A percentile compares a stretch with the other conserved stretches of the same genome.
These are phyloP conservation scores for Tapirus indicus DNA, from an alignment of 2,797 vertebrate species.

Conservation along the genomic window DNA sequence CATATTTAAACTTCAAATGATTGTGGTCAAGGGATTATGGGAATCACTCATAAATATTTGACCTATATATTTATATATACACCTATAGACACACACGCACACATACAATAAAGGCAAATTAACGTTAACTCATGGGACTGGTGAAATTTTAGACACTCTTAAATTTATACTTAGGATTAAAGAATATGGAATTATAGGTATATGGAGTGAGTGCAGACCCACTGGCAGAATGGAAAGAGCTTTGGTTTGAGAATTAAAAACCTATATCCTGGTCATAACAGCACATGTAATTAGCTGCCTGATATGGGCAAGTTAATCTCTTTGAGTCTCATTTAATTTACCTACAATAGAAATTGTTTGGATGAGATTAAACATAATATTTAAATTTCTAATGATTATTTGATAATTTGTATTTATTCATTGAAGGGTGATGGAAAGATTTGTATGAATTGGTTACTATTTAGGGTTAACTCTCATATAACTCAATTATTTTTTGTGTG, in stretches of 20 bases:
- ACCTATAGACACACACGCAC: background rate
- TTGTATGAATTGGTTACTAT: constrained; percentile 17
- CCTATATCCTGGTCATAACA: background rate
- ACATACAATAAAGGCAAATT: background rate
- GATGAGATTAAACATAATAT: background rate
- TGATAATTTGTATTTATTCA: background rate
- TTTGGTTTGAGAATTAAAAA: background rate
- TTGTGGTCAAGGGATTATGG: background rate
- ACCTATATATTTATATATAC: background rate
- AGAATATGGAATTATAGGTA: background rate
- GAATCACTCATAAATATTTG: background rate
- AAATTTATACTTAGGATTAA: background rate
- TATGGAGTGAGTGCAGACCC: background rate
- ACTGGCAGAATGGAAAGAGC: background rate
- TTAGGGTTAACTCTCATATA: background rate
- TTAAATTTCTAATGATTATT: constrained; percentile 40
- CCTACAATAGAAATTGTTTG: constrained; percentile 21
- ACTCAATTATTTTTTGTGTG: background rate
- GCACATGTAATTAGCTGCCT: background rate
- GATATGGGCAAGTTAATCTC: background rate
- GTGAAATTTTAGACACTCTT: background rate
- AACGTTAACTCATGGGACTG: background rate
- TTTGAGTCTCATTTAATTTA: constrained; percentile 16
- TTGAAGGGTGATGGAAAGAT: background rate
- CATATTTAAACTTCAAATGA: constrained; percentile 6